Evolutionary conservation across 2,113 vertebrate genomes (phyloP).

Genomic region (Casuarius casuarius): DNA sequence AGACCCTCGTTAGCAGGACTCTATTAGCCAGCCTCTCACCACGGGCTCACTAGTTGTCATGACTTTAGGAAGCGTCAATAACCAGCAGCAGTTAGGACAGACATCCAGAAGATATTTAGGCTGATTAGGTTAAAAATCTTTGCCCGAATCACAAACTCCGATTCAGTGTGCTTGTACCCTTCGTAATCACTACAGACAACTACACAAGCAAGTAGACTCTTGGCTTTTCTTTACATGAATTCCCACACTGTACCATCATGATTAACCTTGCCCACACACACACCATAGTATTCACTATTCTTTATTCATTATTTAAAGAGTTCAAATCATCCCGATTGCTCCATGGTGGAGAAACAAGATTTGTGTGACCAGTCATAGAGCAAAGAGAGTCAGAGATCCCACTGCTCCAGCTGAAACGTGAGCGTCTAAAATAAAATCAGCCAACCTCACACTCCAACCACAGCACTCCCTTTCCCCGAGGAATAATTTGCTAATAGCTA

Average conservation of each 20-base stretch:
- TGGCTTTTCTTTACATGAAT: neutral
- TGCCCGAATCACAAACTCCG: neutral
- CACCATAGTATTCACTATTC: fast-evolving
- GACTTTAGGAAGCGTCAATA: neutral
- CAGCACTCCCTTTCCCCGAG: neutral
- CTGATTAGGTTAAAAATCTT: neutral
- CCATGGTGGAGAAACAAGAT: neutral
- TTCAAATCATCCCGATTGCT: neutral
- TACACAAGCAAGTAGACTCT: neutral
- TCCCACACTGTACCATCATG: neutral
- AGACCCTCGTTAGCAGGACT: neutral
- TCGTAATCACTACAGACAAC: neutral
- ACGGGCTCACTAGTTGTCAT: neutral
- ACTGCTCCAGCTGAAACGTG: neutral
- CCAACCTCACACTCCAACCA: neutral
- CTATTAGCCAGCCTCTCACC: neutral
- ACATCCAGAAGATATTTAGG: neutral
- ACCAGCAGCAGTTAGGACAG: neutral
- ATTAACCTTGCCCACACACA: neutral
- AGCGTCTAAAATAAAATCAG: neutral
- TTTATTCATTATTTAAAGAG: neutral
- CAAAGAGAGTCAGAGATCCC: neutral
- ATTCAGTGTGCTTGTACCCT: neutral
- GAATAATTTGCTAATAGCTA: neutral
- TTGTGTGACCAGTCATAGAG: neutral